Evolutionary conservation across 1,140 invertebrate species (phyloP).

Genomic region (honey bee (Apis mellifera)): Amel_HAv3.1 CM009935.2:7801001-7801500

Average conservation of each 20-base stretch:
- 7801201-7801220: constrained; percentile 3
- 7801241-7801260: constrained; percentile 3
- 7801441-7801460: too few species aligned
- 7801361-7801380: too few species aligned
- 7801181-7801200: constrained; percentile 46
- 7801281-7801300: neutral
- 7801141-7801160: constrained; percentile 58
- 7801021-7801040: constrained; percentile 55
- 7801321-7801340: too few species aligned
- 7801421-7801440: too few species aligned
- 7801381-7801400: too few species aligned
- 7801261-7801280: neutral
- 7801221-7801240: constrained; percentile 10
- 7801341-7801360: too few species aligned
- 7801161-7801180: constrained; percentile 55
- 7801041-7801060: constrained; percentile 63
- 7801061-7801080: constrained; percentile 57
- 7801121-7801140: constrained; percentile 53
- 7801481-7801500: too few species aligned
- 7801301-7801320: neutral
- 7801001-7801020: constrained; percentile 54
- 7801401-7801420: too few species aligned
- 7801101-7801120: constrained; percentile 63
- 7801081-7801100: constrained; percentile 64
- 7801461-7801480: too few species aligned